Evolutionary conservation across 2,113 vertebrate genomes (phyloP), one percentile per base, ranked within the genome.

Genomic region (Micromys minutus): DNA sequence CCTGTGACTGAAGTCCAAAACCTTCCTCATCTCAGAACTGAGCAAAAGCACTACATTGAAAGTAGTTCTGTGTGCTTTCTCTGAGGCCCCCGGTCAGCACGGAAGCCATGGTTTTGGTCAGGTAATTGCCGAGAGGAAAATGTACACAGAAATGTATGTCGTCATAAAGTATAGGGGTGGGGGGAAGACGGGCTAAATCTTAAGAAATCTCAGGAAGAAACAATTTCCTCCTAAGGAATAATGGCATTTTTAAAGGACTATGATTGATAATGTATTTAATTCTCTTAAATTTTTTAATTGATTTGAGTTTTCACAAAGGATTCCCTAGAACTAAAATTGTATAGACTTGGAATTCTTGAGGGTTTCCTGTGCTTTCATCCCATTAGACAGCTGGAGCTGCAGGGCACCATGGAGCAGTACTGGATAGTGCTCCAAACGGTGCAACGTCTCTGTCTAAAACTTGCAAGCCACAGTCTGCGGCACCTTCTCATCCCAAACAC

Each of bases 51-150:
- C 92, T 98, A 98, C 95, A 57, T 99, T 95, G 99, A 99, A 98
- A 98, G 99, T 67, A 99, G 99, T 71, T 98, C 98, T 0, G 99
- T 99, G 59, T 99, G 99, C 98, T 99, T 99, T 98, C 98, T 99
- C 87, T 99, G 98, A 98, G 90, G 92, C 86, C 95, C 97, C 97
- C 96, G 90, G 59, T 88, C 71, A 61, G 45, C 16, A 31, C 93
- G 76, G 69, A 95, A 76, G 90, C 96, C 63, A 34, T 76, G 89
- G 86, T 22, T 12, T 94, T 96, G 84, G 67, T 39, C 71, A 7
- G 80, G 83, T 95, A 93, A 94, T 87, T 97, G 86, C 85, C 91
- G 57, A 94, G 76, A 90, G 94, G 34, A 83, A 97, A 95, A 86
- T 86, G 77, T 13, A 96, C 84, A 97, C 79, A 95, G 67, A 93